Evolutionary conservation across 2,113 vertebrate genomes (phyloP).

Genomic region (Cyprinodon brontotheroides): DNA sequence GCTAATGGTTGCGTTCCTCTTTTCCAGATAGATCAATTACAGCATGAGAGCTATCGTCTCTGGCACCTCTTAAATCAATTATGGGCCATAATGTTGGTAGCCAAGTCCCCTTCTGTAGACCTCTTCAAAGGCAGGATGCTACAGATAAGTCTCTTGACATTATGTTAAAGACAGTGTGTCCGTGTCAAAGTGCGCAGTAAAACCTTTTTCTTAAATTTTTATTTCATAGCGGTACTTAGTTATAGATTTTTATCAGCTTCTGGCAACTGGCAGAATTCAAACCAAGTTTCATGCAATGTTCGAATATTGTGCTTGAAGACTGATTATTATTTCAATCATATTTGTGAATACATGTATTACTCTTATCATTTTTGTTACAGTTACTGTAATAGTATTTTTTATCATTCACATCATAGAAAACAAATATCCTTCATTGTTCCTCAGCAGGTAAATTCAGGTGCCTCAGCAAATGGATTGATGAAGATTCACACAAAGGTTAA

Average conservation of each 20-base stretch:
- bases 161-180: slow-evolving; percentile 5
- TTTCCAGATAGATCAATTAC: slow-evolving; percentile 75
- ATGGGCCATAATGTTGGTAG: slow-evolving; percentile 54
- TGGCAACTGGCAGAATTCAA: neutral
- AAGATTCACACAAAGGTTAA: too few relatives aligned
- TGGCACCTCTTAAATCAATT: slow-evolving; percentile 71
- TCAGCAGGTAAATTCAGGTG: neutral
- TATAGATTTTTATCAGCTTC: neutral
- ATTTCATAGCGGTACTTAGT: neutral
- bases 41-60: slow-evolving; percentile 50
- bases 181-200: slow-evolving; percentile 6
- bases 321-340: neutral
- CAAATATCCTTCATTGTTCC: neutral
- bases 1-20: slow-evolving; percentile 72
- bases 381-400: too few relatives aligned
- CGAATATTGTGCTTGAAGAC: neutral
- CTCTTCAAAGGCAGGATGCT: slow-evolving; percentile 37
- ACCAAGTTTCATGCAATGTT: too few relatives aligned
- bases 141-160: slow-evolving; percentile 19
- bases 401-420: too few relatives aligned
- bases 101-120: slow-evolving; percentile 40
- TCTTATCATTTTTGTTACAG: too few relatives aligned
- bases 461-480: neutral
- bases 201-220: slow-evolving; percentile 10
- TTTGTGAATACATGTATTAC: neutral